Conservation (phyloP, 2,797 vertebrate genomes). For the Pangasius larnaudii region DNA sequence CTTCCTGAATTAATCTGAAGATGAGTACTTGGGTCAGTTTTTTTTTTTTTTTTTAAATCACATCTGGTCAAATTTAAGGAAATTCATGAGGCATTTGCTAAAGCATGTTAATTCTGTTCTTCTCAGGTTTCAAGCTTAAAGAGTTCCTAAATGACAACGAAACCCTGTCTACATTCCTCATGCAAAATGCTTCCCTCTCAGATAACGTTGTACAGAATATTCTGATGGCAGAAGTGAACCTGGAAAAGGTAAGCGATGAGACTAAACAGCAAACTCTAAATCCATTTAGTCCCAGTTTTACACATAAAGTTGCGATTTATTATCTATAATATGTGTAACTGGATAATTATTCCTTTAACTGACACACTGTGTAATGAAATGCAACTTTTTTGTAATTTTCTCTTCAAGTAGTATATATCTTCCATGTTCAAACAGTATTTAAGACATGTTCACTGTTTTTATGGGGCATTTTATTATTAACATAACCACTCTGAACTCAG, state of each 20-base stretch:
- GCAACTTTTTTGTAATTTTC: background rate
- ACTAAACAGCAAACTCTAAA: background rate
- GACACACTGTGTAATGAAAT: background rate
- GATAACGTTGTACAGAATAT: slow-evolving; percentile 73
- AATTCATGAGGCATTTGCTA: slow-evolving; percentile 26
- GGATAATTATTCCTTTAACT: background rate
- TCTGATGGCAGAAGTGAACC: slow-evolving; percentile 76
- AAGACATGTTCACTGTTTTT: background rate
- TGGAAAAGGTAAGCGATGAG: slow-evolving; percentile 80
- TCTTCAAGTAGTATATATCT: background rate
- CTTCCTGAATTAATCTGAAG: slow-evolving; percentile 50
- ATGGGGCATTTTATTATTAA: background rate
- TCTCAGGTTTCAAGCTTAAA: slow-evolving; percentile 85
- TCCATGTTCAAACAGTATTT: background rate
- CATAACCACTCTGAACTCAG: background rate
- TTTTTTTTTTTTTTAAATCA: background rate
- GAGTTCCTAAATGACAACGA: slow-evolving; percentile 90
- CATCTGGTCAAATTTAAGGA: slow-evolving; percentile 37
- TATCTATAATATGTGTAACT: background rate
- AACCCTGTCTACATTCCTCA: slow-evolving; percentile 85
- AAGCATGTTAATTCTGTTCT: slow-evolving; percentile 39
- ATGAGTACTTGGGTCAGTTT: slow-evolving; percentile 31
- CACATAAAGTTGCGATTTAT: background rate
- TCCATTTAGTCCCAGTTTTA: background rate
- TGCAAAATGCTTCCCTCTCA: slow-evolving; percentile 78